Base-by-base conservation (phyloP, 92 coral and sea anemone species). In the Phenganax marumi region DNA sequence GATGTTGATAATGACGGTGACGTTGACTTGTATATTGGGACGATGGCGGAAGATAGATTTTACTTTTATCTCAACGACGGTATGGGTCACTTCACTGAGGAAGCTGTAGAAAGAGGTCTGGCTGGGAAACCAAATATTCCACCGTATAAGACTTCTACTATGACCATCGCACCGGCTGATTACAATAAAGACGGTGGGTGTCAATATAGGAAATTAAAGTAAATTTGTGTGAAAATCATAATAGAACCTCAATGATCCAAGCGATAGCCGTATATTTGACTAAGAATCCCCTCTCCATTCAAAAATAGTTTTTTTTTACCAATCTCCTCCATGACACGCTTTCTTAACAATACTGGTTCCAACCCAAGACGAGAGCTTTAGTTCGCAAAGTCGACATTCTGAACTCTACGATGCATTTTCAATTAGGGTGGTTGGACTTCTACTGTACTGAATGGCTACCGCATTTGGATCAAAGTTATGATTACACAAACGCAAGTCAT, bases 381-480 rank as follows among this genome's bases (percentile, higher is more conserved):
- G 43, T 33, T 33, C 43, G 43, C 43, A 33, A 33, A 2, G 43
- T 33, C 0, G 43, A 33, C 43, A 33, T 33, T 33, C 43, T 33
- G 43, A 1, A 33, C 43, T 1, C 2, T 0, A 33, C 43, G 43
- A 33, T 33, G 43, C 43, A 33, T 70, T 22, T 17, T 66, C 10
- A 8, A 24, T 10, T 50, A 78, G 83, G 99, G 26, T 96, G 99
- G 99, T 87, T 96, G 47, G 99, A 96, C 71, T 83, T 96, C 19
- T 96, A 91, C 76, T 89, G 96, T 26, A 96, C 99, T 24, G 99
- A 96, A 77, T 96, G 99, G 99, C 77, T 96, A 16, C 99, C 99
- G 68, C 99, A 96, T 86, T 95, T 96, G 39, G 97, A 96, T 78
- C 97, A 89, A 68, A 88, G 97, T 76, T 96, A 92, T 54, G 97